Base-by-base conservation (phyloP, 2,113 vertebrate genomes). In the Pheucticus melanocephalus region DNA sequence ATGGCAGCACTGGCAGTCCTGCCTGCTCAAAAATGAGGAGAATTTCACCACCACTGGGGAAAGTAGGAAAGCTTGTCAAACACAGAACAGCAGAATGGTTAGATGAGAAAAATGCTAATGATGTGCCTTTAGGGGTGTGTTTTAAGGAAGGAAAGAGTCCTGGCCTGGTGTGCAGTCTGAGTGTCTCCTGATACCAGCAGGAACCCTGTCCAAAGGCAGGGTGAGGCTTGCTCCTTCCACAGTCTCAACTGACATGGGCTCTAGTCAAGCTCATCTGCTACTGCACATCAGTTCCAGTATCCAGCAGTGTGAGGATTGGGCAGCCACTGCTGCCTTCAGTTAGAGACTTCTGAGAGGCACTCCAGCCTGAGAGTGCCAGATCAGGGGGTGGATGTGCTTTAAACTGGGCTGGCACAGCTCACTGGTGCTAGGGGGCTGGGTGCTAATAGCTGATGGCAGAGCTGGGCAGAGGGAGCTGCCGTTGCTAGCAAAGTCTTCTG, bases 231-330 rank as follows among this genome's bases (percentile, higher is more conserved):
- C 25, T 69, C n/a, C 53, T 82, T 84, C 65, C 75, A 8, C 0
- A 1, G 24, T 35, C 61, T 42, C 23, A 12, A 0, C 3, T 61
- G 59, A 6, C 7, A 1, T 1, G 27, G 39, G 4, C 10, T 68
- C 53, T 30, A 19, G 37, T 80, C 57, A 53, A 39, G 83, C 17
- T 22, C 7, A 3, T 22, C 53, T 50, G 40, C 57, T 84, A 2
- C 1, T 56, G 23, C 2, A 0, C 50, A 13, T 69, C 54, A 9
- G 0, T 72, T 45, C 44, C 39, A 25, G 3, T 9, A 59, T 20
- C 40, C 33, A 51, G 57, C 10, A 31, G 40, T 6, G 3, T 35
- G 21, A 45, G 61, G 40, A 64, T 1, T 10, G 37, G 42, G 27
- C 33, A 81, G 42, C 35, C 21, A 22, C 20, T 82, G 91, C 51